Evolutionary conservation across 2,797 vertebrate species (phyloP).

Genomic region (Bradypodion ventrale): DNA sequence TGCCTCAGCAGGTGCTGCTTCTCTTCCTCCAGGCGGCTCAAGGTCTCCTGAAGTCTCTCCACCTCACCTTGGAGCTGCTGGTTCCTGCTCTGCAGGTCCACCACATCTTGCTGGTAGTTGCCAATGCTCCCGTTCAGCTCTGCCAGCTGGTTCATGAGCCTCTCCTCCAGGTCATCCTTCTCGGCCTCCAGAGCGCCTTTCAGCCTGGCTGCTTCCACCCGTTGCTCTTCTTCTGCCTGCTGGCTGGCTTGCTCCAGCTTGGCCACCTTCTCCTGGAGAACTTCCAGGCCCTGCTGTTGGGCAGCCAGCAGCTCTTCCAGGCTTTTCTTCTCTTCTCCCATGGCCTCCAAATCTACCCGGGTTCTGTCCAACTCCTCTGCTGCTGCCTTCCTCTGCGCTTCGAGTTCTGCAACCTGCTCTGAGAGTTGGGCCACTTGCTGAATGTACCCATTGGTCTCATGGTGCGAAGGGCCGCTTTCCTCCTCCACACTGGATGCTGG

Average conservation of each 20-base stretch:
- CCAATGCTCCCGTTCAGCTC: conserved; percentile 98
- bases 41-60: conserved; percentile 74
- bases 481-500: not conserved
- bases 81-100: conserved; percentile 80
- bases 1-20: conserved; percentile 85
- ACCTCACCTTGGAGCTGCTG: conserved; percentile 77
- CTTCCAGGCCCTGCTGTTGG: conserved; percentile 73
- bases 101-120: conserved; percentile 91
- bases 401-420: conserved; percentile 66
- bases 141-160: conserved; percentile 96
- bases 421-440: conserved; percentile 69
- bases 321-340: conserved; percentile 68
- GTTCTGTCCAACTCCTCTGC: conserved; percentile 55
- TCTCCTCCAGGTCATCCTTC: conserved; percentile 96
- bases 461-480: conserved; percentile 23
- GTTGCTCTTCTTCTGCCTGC: conserved; percentile 76
- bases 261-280: conserved; percentile 64
- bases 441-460: conserved; percentile 51
- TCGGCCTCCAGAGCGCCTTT: conserved; percentile 81
- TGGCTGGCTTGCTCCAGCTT: conserved; percentile 60
- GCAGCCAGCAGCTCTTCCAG: conserved; percentile 75
- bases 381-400: conserved; percentile 57
- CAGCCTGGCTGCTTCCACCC: conserved; percentile 77
- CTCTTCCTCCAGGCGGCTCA: conserved; percentile 87
- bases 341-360: conserved; percentile 11